A percentile compares a stretch with the other conserved stretches of the same genome.
These are phyloP conservation scores for Amiota mariae DNA, from an alignment of 2,888 invertebrate genomes.

Conservation along the genomic window DNA sequence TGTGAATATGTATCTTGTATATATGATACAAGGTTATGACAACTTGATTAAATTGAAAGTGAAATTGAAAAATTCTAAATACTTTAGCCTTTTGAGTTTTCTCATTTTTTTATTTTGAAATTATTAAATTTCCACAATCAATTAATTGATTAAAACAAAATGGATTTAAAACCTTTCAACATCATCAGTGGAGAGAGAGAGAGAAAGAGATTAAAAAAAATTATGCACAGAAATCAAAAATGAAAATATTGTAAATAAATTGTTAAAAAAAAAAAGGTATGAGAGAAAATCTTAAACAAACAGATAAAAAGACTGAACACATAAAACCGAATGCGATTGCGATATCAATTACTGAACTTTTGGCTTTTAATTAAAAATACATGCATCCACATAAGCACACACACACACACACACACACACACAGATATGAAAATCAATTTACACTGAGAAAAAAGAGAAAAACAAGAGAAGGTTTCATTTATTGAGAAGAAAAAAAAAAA, in stretches of 20 bases:
- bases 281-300: neutral
- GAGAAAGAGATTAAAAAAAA: no score
- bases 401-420: neutral
- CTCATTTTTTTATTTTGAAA: no score
- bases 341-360: conserved; percentile 60
- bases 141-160: no score
- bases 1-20: neutral
- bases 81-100: no score
- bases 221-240: neutral
- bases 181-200: no score
- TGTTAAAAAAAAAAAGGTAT: neutral
- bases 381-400: neutral
- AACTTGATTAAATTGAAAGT: neutral
- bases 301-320: neutral
- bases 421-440: conserved; percentile 17
- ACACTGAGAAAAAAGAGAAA: conserved; percentile 4
- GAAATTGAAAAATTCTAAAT: neutral
- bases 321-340: conserved; percentile 50
- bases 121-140: no score
- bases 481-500: neutral
- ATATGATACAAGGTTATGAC: neutral
- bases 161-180: no score
- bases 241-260: neutral
- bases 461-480: neutral
- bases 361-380: conserved; percentile 61